phyloP scores from a whole-genome alignment of 1,140 invertebrate species.

The Brachionus koreanus region DNA sequence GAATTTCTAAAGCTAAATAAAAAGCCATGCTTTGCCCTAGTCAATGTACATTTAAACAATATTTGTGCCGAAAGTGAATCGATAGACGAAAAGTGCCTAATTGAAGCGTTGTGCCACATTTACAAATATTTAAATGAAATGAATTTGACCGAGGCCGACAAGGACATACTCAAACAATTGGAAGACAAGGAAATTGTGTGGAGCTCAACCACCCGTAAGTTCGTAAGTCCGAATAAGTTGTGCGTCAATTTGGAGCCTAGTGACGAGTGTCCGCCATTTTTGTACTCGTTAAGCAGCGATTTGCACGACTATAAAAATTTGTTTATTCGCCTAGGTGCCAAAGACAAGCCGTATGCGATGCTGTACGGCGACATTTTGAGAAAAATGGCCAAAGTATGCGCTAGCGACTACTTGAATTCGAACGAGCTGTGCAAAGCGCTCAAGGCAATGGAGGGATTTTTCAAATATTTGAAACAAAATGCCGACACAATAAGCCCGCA shows the following conservation, averaged over 20 bases:
- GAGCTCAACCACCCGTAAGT: not conserved
- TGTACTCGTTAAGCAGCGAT: not conserved
- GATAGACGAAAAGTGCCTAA: not conserved
- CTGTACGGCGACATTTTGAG: conserved; percentile 34
- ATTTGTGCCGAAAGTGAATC: not conserved
- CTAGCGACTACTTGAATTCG: conserved; percentile 39
- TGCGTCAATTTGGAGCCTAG: not conserved
- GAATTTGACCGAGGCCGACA: conserved; percentile 3
- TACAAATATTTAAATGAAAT: conserved; percentile 35
- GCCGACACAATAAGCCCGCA: not conserved
- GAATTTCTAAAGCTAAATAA: conserved; percentile 41
- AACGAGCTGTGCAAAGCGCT: conserved; percentile 43
- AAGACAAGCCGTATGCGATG: conserved; percentile 20
- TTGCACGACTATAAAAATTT: conserved; percentile 6
- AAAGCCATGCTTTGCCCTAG: conserved; percentile 25
- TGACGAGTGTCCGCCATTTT: conserved; percentile 42
- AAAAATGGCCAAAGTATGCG: conserved; percentile 42
- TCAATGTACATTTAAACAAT: not conserved
- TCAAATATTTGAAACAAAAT: conserved; percentile 6
- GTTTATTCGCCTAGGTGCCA: conserved; percentile 13
- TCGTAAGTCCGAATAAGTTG: not conserved
- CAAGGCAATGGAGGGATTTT: conserved; percentile 43
- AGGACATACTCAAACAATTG: conserved; percentile 31
- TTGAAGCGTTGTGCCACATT: not conserved
- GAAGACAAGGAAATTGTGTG: conserved; percentile 34